A percentile compares a stretch with the other conserved stretches of the same genome.
Evolutionary conservation across 1,140 invertebrate genomes (phyloP).

Genomic region (Zeugodacus cucurbitae): DNA sequence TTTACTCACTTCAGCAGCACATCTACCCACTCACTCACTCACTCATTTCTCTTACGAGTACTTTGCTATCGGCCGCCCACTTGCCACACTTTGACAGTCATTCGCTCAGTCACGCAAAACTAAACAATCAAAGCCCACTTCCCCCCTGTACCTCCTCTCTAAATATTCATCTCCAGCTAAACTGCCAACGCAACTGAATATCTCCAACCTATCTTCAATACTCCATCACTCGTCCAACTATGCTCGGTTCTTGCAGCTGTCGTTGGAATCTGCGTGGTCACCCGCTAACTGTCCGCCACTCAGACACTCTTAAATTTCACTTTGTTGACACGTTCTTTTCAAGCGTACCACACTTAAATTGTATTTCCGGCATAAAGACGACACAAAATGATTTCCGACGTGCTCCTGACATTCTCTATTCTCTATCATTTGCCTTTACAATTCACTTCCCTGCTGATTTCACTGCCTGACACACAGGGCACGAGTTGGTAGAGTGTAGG

Average conservation of each 20-base stretch:
- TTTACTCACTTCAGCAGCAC: not conserved
- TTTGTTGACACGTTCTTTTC: conserved; percentile 26
- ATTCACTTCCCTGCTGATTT: not conserved
- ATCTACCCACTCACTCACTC: not conserved
- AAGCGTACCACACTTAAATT: conserved; percentile 37
- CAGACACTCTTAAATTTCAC: not conserved
- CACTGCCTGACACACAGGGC: no score
- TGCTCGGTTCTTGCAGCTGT: not conserved
- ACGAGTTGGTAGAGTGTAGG: no score
- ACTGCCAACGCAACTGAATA: no score
- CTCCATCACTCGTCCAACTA: no score
- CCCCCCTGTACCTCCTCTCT: not conserved
- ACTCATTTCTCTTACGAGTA: no score
- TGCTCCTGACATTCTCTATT: conserved; percentile 12
- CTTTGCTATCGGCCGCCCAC: not conserved
- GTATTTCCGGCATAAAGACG: conserved; percentile 31
- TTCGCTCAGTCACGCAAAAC: not conserved
- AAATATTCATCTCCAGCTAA: no score
- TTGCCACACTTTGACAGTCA: not conserved
- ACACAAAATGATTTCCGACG: conserved; percentile 38
- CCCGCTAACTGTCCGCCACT: not conserved
- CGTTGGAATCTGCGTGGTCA: not conserved
- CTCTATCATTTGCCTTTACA: not conserved
- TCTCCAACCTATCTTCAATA: no score
- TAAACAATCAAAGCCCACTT: not conserved